phyloP scores from a whole-genome alignment of 2,113 vertebrate genomes.

The Brienomyrus longianalis region DNA sequence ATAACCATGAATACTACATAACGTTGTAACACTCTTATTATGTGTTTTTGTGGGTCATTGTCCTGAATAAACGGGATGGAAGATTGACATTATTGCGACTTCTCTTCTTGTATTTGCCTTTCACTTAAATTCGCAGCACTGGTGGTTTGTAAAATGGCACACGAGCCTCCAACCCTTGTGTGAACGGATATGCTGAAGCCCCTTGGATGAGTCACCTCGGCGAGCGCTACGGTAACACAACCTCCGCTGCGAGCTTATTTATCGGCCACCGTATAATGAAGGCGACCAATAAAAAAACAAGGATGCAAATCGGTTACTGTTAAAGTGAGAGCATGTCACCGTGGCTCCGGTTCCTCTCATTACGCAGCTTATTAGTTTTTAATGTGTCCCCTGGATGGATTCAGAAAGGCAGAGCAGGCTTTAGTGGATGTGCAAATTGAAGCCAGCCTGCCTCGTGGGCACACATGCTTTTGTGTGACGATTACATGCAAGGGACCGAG shows the following conservation, averaged over 20 bases:
- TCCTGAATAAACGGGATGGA: background rate
- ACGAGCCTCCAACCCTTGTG: background rate
- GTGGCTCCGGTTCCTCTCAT: background rate
- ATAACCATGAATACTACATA: background rate
- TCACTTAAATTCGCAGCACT: background rate
- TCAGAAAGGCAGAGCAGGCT: background rate
- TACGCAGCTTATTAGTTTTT: background rate
- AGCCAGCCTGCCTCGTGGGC: background rate
- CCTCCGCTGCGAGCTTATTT: background rate
- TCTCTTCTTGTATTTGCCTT: background rate
- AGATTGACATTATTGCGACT: background rate
- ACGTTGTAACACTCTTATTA: background rate
- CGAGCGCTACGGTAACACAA: background rate
- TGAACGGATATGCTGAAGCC: background rate
- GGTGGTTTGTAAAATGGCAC: background rate
- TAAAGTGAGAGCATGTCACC: background rate
- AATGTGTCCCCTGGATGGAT: background rate
- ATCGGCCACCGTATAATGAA: background rate
- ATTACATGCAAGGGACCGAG: background rate
- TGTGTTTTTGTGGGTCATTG: background rate
- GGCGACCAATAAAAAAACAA: background rate
- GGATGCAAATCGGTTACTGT: background rate
- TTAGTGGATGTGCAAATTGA: background rate
- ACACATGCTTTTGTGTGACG: background rate
- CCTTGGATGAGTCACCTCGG: background rate